These are phyloP conservation scores for Chanos chanos DNA, from an alignment of 2,797 vertebrate genomes.

Conservation along the genomic window DNA sequence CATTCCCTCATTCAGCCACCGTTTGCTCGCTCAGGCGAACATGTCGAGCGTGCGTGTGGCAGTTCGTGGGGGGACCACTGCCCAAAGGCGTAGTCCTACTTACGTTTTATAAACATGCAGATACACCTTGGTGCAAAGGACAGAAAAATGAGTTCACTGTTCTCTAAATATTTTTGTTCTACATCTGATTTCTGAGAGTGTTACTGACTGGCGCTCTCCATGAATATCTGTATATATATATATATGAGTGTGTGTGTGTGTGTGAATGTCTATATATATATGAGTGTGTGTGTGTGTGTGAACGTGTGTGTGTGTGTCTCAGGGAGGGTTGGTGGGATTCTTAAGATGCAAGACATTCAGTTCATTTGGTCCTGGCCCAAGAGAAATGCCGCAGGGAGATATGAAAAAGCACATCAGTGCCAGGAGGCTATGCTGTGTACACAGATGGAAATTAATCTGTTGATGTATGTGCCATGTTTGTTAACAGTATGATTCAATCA, in stretches of 20 bases:
- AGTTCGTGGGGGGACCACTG: slow-evolving; percentile 59
- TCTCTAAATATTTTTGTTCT: slow-evolving; percentile 21
- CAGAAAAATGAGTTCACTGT: slow-evolving; percentile 51
- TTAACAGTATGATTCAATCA: slow-evolving; percentile 76
- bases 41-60: slow-evolving; percentile 61
- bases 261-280: slow-evolving; percentile 34
- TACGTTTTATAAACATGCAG: slow-evolving; percentile 56
- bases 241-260: slow-evolving; percentile 39
- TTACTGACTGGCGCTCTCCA: too few species aligned
- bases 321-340: slow-evolving; percentile 51
- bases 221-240: neutral
- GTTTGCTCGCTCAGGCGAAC: slow-evolving; percentile 65
- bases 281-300: slow-evolving; percentile 41
- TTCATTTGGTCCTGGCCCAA: slow-evolving; percentile 69
- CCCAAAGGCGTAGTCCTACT: slow-evolving; percentile 54
- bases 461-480: slow-evolving; percentile 74
- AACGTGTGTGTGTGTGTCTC: slow-evolving; percentile 44
- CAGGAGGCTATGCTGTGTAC: slow-evolving; percentile 63
- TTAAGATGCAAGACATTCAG: slow-evolving; percentile 63
- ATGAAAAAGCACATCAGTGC: slow-evolving; percentile 62
- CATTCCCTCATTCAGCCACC: slow-evolving; percentile 60
- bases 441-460: slow-evolving; percentile 59
- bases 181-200: too few species aligned
- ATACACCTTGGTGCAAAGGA: too few species aligned
- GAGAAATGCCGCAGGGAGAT: slow-evolving; percentile 66